Evolutionary conservation across 2,888 invertebrate genomes (phyloP), one percentile per base, ranked within the genome.

Genomic region (Rhopalosiphum nymphaeae): DNA sequence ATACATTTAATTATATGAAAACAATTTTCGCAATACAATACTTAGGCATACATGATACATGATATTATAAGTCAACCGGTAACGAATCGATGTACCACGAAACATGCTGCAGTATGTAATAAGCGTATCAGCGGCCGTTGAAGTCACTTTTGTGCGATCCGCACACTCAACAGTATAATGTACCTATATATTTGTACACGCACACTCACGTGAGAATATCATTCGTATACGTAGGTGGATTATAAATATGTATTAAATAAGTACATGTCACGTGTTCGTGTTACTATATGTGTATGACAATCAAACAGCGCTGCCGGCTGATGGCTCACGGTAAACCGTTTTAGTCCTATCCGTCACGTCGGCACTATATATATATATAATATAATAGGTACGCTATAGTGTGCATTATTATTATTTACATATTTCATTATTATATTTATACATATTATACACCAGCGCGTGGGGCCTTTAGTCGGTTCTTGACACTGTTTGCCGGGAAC

Each of bases 251-350:
- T 78, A 78, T 78, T 78, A 21, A 78, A 36, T 46, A 7, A 78
- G 78, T 9, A 36, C 7, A 36, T 36, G 78, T 78, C 44, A 56
- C 85, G 85, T 86, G 57, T 92, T 85, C 44, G 11, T 42, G 21
- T 84, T 78, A 44, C 36, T 78, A 29, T 26, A 29, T 26, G 53
- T 36, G 53, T 84, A 61, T 92, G 91, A 86, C 46, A 11, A 49
- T 86, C 86, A 86, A 92, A 92, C 13, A 91, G 57, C 86, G 91
- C 86, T 56, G 90, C 10, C 46, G 44, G 61, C 86, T 87, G 86
- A 92, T 91, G 86, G 91, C 84, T 56, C 53, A 42, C 86, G 91
- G 91, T 85, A 84, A 56, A 42, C 91, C 36, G 53, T 56, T 78
- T 53, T 85, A 29, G 36, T 56, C 56, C 84, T 84, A 16, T 21